Evolutionary conservation across 2,797 vertebrate species (phyloP).

Genomic region (Discoglossus pictus): DNA sequence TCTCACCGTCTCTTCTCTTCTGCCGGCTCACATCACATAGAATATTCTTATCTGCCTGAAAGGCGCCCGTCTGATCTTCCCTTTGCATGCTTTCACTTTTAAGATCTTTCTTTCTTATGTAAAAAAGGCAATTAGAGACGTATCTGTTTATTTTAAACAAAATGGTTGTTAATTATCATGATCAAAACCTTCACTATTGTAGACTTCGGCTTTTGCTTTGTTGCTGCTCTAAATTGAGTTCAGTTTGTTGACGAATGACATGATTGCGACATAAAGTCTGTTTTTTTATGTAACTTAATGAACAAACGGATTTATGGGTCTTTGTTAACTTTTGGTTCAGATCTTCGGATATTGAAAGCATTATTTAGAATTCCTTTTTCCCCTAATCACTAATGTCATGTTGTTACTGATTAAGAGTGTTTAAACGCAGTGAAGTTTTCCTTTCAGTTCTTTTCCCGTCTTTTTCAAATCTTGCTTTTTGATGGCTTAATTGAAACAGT

Average conservation of each 20-base stretch:
- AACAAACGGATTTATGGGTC: slow-evolving; percentile 81
- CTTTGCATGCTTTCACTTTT: slow-evolving; percentile 89
- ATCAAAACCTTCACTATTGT: slow-evolving; percentile 94
- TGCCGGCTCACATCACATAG: slow-evolving; percentile 51
- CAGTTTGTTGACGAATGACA: slow-evolving; percentile 91
- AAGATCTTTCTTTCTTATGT: slow-evolving; percentile 99
- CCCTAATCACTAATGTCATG: slow-evolving; percentile 70
- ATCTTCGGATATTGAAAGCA: slow-evolving; percentile 71
- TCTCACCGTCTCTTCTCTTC: too few species aligned
- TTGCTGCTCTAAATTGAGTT: slow-evolving; percentile 85
- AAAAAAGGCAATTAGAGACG: slow-evolving; percentile 99
- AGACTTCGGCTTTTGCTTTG: slow-evolving; percentile 90
- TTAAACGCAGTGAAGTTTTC: slow-evolving; percentile 66
- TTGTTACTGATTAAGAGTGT: slow-evolving; percentile 72
- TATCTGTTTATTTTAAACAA: slow-evolving; percentile 99
- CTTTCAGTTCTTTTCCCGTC: slow-evolving; percentile 46
- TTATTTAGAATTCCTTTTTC: slow-evolving; percentile 71
- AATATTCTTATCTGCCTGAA: slow-evolving; percentile 72
- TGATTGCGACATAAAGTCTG: slow-evolving; percentile 85
- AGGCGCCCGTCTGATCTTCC: slow-evolving; percentile 85
- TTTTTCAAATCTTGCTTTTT: slow-evolving; percentile 20
- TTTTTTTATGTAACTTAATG: slow-evolving; percentile 79
- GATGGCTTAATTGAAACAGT: slow-evolving; percentile 48
- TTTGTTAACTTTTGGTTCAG: slow-evolving; percentile 75
- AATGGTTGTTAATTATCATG: slow-evolving; percentile 99